Percentiles rank a stretch among this genome's conserved stretches.
Conservation (phyloP, 2,797 vertebrate species). For the Lepus townsendii region DNA sequence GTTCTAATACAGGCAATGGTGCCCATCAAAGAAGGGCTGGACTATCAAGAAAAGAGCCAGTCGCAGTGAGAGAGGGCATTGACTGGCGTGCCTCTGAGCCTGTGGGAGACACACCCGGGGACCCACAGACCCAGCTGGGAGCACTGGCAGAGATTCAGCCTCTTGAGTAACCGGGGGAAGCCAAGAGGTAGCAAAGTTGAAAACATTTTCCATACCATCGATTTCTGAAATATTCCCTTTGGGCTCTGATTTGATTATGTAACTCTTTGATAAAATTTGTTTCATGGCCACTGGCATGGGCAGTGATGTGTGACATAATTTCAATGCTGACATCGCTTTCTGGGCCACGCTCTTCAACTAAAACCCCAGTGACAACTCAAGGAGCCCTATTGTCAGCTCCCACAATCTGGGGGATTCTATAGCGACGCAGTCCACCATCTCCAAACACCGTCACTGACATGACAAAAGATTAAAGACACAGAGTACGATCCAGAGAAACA, state of each 20-base stretch:
- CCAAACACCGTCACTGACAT: neutral
- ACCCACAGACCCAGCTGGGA: neutral
- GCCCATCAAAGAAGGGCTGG: neutral
- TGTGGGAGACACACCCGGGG: neutral
- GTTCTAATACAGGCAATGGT: too few species aligned
- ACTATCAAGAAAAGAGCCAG: neutral
- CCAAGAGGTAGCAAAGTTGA: neutral
- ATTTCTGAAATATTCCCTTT: slow-evolving; percentile 16
- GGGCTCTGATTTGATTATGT: neutral
- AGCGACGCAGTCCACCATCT: neutral
- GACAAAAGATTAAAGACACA: too few species aligned
- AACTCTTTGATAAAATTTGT: slow-evolving; percentile 4
- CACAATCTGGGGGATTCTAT: neutral
- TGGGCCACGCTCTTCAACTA: neutral
- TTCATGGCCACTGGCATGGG: neutral
- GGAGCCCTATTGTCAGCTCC: too few species aligned
- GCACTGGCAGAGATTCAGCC: neutral
- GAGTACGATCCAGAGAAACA: neutral
- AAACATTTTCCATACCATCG: neutral
- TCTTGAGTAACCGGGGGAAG: neutral
- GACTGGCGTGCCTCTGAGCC: neutral
- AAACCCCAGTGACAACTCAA: neutral
- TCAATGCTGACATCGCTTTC: neutral
- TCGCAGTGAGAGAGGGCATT: neutral
- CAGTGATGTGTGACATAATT: neutral